A percentile compares a stretch with the other conserved stretches of the same genome.
Conservation (phyloP, 1,140 invertebrate genomes). For the Coenobita brevimanus region DNA sequence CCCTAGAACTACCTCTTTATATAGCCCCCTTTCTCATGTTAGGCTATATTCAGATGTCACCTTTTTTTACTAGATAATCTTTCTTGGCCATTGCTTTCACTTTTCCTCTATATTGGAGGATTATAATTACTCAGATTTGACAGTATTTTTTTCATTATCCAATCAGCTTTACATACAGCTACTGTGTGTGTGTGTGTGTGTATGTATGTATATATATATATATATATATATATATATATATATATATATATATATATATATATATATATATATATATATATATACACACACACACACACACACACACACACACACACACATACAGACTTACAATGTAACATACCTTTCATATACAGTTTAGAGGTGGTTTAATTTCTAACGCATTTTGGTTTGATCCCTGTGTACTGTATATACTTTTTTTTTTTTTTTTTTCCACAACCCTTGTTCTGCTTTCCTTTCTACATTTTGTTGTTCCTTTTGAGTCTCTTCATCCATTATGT, state of each 20-base stretch:
- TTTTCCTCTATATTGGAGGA: not conserved
- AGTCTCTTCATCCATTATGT: not conserved
- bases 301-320: too few relatives aligned
- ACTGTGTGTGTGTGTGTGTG: too few relatives aligned
- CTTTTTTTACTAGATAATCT: not conserved
- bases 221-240: too few relatives aligned
- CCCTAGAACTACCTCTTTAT: conserved; percentile 49
- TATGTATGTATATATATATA: too few relatives aligned
- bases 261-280: too few relatives aligned
- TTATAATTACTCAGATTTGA: not conserved
- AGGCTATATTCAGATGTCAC: not conserved
- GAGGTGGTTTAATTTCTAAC: not conserved
- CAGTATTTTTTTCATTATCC: not conserved
- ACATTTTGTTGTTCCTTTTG: conserved; percentile 18
- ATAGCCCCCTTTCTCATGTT: conserved; percentile 18
- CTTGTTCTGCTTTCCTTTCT: conserved; percentile 25
- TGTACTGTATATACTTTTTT: conserved; percentile 24
- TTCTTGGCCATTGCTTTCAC: not conserved
- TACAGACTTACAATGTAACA: too few relatives aligned
- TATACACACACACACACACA: too few relatives aligned
- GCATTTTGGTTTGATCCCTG: conserved; percentile 10
- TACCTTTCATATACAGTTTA: not conserved
- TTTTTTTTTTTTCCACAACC: conserved; percentile 8
- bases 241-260: too few relatives aligned
- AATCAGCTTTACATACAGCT: too few relatives aligned